A percentile compares a stretch with the other conserved stretches of the same genome.
phyloP scores from a whole-genome alignment of 2,888 invertebrate genomes.

The Ectemnius cavifrons region DNA sequence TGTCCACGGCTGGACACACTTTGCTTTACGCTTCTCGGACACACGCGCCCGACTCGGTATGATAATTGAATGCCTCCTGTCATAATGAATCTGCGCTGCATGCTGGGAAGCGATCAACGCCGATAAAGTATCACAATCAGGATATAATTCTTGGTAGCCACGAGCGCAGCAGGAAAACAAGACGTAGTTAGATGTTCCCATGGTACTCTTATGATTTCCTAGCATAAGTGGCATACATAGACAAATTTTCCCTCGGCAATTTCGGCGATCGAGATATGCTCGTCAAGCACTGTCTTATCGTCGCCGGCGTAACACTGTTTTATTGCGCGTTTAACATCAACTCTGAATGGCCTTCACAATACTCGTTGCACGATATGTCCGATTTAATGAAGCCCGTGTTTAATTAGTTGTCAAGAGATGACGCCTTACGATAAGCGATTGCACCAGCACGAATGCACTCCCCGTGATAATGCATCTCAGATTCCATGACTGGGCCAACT shows the following conservation, averaged over 20 bases:
- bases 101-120: no score
- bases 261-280: conserved; percentile 20
- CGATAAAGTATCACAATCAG: no score
- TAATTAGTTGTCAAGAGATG: conserved; percentile 1
- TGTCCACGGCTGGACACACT: not conserved
- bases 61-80: no score
- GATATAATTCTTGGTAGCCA: no score
- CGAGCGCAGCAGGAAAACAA: no score
- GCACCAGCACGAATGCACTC: not conserved
- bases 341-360: conserved; percentile 48
- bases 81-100: no score
- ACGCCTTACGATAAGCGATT: conserved; percentile 1
- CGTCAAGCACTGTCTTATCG: conserved; percentile 50
- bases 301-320: conserved; percentile 60
- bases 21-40: not conserved
- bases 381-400: conserved; percentile 7
- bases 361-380: not conserved
- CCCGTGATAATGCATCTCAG: not conserved
- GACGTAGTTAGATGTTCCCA: not conserved
- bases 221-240: no score
- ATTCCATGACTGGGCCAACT: not conserved
- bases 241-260: not conserved
- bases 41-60: no score
- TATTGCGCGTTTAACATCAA: conserved; percentile 44
- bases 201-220: not conserved